Evolutionary conservation across 2,113 vertebrate species (phyloP).

Genomic region (Cichladusa arquata): DNA sequence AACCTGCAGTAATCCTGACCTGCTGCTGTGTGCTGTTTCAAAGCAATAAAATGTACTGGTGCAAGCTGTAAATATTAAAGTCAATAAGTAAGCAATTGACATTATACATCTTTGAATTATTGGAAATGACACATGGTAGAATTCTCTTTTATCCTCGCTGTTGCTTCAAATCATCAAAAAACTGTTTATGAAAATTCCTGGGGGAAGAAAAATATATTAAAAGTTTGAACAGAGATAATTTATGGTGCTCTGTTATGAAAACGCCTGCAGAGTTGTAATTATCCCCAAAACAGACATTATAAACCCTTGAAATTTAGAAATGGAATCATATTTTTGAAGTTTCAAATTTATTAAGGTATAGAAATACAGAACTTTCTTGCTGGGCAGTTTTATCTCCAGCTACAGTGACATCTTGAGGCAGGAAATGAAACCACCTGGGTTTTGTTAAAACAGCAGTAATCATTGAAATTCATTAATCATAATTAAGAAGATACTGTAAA

Average conservation of each 20-base stretch:
- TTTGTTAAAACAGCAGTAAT: background rate
- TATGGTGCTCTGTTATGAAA: background rate
- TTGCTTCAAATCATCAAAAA: background rate
- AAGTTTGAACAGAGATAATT: conserved; percentile 7
- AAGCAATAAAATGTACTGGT: background rate
- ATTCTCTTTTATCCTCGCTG: background rate
- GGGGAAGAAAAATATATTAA: conserved; percentile 29
- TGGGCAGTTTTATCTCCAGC: background rate
- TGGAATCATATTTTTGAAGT: background rate
- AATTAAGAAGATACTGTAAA: background rate
- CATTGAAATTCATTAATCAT: background rate
- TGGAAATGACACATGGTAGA: background rate
- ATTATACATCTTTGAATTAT: background rate
- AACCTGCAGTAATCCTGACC: background rate
- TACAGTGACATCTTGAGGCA: conserved; percentile 36
- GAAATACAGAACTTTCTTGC: background rate
- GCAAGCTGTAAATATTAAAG: background rate
- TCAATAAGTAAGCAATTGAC: background rate
- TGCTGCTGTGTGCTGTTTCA: background rate
- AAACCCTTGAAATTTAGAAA: background rate
- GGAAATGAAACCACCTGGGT: background rate
- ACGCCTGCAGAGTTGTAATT: conserved; percentile 7
- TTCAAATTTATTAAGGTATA: background rate
- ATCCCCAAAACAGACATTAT: background rate
- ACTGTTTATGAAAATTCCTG: background rate